Base-by-base conservation (phyloP, 23 tunicate species). In the Phallusia fumigata region DNA sequence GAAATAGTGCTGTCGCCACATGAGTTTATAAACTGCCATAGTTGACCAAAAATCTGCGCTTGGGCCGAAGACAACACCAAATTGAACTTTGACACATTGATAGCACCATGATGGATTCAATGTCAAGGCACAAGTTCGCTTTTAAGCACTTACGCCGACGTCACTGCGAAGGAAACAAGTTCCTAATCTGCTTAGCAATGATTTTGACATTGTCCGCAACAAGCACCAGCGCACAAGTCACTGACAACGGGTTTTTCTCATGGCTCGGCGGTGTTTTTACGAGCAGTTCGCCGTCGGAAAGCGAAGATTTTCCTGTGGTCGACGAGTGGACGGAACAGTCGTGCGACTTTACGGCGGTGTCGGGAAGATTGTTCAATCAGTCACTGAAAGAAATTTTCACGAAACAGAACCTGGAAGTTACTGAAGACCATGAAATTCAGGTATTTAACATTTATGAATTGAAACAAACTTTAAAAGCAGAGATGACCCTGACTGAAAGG, bases 151-250 rank as follows among this genome's bases (percentile, higher is more conserved):
- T 13, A 3, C 28, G 5, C 69, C 3, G 28, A 58, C 15, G 8
- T 13, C 28, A 13, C 69, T 13, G 11, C 13, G 28, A 24, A 58
- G 69, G 69, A 24, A 21, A 58, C 69, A 58, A 58, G 69, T 24
- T 58, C 69, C 69, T 58, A 58, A 58, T 58, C 69, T 58, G 69
- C 69, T 58, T 58, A 58, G 69, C 69, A 58, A 58, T 58, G 69
- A 58, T 58, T 24, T 24, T 58, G 69, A 58, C 28, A 24, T 24
- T 58, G 69, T 21, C 26, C 16, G 69, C 28, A 24, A 6, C 69
- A 21, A 24, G 28, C 28, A 21, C 69, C 2, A 6, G 1, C 28
- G 26, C 69, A 21, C 69, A 21, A 16, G 69, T 3, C 26, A 21
- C 69, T 5, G 28, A 58, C 69, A 58, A 11, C 69, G 69, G 69